Conservation (phyloP, 2,888 invertebrate genomes). For the Chrysolina oricalcia region DNA sequence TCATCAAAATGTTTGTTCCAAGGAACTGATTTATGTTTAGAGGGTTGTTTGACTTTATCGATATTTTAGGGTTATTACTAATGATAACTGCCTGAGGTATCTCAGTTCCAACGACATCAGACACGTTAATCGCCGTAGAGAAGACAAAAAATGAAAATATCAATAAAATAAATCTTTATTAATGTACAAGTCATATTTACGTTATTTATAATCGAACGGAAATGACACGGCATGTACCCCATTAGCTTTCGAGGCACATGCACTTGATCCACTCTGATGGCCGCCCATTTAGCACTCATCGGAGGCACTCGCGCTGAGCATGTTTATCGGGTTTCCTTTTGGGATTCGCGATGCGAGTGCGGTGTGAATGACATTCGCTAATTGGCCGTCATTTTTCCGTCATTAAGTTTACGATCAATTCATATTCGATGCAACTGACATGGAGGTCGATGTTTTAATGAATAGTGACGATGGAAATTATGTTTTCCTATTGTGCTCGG, state of each 20-base stretch:
- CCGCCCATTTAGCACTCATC: neutral
- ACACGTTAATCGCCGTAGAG: neutral
- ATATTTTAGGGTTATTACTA: too few species aligned
- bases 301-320: neutral
- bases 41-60: too few species aligned
- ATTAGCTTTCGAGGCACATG: slow-evolving; percentile 29
- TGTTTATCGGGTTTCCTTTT: slow-evolving; percentile 22
- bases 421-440: neutral
- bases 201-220: neutral
- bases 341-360: slow-evolving; percentile 9
- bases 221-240: neutral
- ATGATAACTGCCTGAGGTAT: too few species aligned
- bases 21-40: too few species aligned
- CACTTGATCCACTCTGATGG: slow-evolving; percentile 2
- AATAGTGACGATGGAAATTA: neutral
- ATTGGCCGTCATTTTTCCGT: neutral
- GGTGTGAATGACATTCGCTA: slow-evolving; percentile 28
- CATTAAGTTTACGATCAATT: neutral
- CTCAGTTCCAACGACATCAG: too few species aligned
- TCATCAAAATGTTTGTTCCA: too few species aligned
- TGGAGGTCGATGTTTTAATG: neutral
- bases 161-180: neutral
- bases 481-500: neutral
- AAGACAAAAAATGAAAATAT: neutral
- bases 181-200: neutral